A percentile compares a stretch with the other conserved stretches of the same genome.
Evolutionary conservation across 2,888 invertebrate species (phyloP).

Genomic region (Rhaphigaster nebulosa): DNA sequence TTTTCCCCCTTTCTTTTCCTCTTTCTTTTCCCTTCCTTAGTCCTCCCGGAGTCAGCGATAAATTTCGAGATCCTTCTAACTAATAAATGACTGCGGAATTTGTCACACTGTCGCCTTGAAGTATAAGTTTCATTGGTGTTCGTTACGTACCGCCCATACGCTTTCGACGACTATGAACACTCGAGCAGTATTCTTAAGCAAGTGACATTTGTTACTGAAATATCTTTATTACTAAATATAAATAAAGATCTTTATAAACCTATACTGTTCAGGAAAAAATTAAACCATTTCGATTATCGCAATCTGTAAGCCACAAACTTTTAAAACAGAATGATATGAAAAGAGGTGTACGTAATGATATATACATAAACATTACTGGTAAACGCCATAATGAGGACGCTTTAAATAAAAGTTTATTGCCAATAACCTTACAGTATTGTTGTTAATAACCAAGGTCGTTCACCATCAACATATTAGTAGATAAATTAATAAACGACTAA

Average conservation of each 20-base stretch:
- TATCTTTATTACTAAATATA: neutral
- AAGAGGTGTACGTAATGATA: too few species aligned
- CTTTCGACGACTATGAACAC: neutral
- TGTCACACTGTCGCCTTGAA: neutral
- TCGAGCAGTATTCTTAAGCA: neutral
- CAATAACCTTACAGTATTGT: too few species aligned
- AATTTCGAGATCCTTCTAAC: constrained; percentile 47
- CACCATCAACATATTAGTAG: too few species aligned
- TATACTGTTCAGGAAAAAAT: too few species aligned
- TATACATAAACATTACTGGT: too few species aligned
- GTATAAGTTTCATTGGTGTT: neutral
- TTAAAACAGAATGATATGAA: too few species aligned
- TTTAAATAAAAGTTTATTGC: too few species aligned
- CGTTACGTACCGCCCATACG: neutral
- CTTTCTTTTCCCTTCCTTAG: constrained; percentile 14
- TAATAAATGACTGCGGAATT: constrained; percentile 47
- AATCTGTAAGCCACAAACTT: too few species aligned
- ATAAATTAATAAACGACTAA: too few species aligned
- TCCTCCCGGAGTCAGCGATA: constrained; percentile 23
- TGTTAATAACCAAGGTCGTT: too few species aligned
- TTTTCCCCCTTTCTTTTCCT: constrained; percentile 23
- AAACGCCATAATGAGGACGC: too few species aligned
- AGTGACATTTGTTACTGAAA: neutral
- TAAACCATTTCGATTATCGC: too few species aligned
- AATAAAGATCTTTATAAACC: neutral